A percentile compares a stretch with the other conserved stretches of the same genome.
Evolutionary conservation across 2,113 vertebrate genomes (phyloP).

Genomic region (Gymnorhina tibicen): DNA sequence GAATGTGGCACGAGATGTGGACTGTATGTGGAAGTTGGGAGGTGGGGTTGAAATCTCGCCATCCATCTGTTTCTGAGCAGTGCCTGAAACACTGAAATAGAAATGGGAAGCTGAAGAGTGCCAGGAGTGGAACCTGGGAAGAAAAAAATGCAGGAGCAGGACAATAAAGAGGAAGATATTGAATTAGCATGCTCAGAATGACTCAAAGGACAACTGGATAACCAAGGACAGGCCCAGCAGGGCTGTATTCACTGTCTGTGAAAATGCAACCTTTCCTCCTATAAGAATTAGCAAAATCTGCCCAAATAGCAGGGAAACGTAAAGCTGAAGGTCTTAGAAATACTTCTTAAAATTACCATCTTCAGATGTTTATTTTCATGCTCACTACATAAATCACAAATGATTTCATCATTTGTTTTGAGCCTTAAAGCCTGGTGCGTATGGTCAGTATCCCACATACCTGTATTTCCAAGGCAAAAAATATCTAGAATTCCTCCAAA

Average conservation of each 20-base stretch:
- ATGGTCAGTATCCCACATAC: constrained; percentile 8
- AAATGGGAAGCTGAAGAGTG: constrained; percentile 59
- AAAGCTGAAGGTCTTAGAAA: background rate
- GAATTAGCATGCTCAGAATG: constrained; percentile 49
- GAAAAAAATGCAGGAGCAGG: background rate
- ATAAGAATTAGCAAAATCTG: background rate
- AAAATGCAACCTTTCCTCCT: background rate
- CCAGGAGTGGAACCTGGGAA: constrained; percentile 56
- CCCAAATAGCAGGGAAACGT: background rate
- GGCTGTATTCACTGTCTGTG: background rate
- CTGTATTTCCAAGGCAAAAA: background rate
- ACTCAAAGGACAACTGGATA: constrained; percentile 45
- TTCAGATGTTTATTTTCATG: background rate
- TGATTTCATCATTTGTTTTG: background rate
- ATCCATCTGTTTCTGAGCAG: constrained; percentile 68
- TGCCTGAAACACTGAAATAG: constrained; percentile 62
- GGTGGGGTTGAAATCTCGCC: constrained; percentile 49
- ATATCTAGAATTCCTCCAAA: constrained; percentile 35
- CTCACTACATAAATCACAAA: background rate
- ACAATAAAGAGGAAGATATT: constrained; percentile 35
- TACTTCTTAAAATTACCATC: background rate
- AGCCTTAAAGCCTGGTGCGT: background rate
- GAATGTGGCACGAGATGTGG: background rate
- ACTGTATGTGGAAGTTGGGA: constrained; percentile 13
- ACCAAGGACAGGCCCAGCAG: background rate